Base-by-base conservation (phyloP, 1,140 invertebrate genomes). In the Drosophila bifasciata region DNA sequence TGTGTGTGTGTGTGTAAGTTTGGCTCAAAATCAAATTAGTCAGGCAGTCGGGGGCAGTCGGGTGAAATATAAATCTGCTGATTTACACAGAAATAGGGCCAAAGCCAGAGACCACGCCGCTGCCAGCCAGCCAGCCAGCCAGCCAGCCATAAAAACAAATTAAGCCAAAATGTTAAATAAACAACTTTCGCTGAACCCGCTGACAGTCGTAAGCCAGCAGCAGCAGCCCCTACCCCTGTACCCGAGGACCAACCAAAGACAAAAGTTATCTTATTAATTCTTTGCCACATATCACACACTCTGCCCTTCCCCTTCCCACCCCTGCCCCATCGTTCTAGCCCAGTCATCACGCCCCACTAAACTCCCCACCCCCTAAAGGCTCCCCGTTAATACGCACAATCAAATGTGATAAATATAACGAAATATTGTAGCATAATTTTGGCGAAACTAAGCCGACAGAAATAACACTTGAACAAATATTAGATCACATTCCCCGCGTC, bases 141-240 rank as follows among this genome's bases (percentile, higher is more conserved):
- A 52, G 52, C 53, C 56, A 52, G 48, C 67, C 84, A 88, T 88
- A 88, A 88, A 88, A 88, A 76, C 78, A 88, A 88, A 88, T 88
- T 88, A 88, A 79, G 83, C 79, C 84, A 89, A 88, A 88, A 86
- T 88, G 84, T 88, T 88, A 89, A 83, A 86, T 88, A 89, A 88
- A 88, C 84, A 88, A 88, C 70, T 83, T 88, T 81, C 57, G 59
- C 48, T 40, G 63, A 68, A 60, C 50, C 46, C 59, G 66, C 55
- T 61, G 70, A 84, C 63, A 79, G 71, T 17, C 73, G 41, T 50
- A 76, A 83, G 69, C 50, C 69, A 79, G 39, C 51, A 50, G 39
- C 51, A 50, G 21, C 53, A 55, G 43, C 32, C 45, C 45, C 55
- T 13, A 21, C 41, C 40, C 48, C 2, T 3, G 28, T 9, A 8